A percentile compares a stretch with the other conserved stretches of the same genome.
phyloP scores from a whole-genome alignment of 2,113 vertebrate species.

The Heterochromis multidens region DNA sequence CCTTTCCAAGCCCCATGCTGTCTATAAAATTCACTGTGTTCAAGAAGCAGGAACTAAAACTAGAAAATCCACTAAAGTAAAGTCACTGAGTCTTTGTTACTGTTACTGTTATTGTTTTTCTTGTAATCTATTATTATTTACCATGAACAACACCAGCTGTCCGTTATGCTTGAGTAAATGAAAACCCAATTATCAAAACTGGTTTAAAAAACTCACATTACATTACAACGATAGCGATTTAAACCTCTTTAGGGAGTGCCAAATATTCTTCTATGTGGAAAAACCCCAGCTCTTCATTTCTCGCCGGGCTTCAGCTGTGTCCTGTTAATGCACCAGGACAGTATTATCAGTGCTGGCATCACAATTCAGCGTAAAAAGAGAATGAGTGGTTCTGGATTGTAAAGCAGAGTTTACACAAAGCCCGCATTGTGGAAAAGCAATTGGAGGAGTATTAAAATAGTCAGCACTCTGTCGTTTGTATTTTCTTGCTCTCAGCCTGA shows the following conservation, averaged over 20 bases:
- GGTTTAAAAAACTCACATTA: neutral
- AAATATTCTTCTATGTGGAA: neutral
- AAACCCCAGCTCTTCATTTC: neutral
- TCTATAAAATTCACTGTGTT: neutral
- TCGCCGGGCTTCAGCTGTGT: neutral
- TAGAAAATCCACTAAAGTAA: neutral
- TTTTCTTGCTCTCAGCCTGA: neutral
- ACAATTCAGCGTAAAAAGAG: neutral
- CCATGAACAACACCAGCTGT: neutral
- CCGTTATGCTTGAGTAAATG: neutral
- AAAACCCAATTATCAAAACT: neutral
- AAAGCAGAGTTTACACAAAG: neutral
- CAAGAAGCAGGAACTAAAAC: neutral
- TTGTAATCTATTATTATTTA: neutral
- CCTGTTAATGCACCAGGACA: neutral
- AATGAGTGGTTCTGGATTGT: neutral
- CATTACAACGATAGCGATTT: neutral
- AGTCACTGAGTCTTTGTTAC: too few relatives aligned
- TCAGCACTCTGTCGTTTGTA: neutral
- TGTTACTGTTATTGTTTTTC: neutral
- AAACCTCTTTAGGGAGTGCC: too few relatives aligned
- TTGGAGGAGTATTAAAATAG: neutral
- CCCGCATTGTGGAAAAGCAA: neutral
- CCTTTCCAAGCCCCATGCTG: neutral
- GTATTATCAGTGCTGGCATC: conserved; percentile 1